Conservation (phyloP, 2,113 vertebrate genomes). For the Pygoscelis antarcticus region DNA sequence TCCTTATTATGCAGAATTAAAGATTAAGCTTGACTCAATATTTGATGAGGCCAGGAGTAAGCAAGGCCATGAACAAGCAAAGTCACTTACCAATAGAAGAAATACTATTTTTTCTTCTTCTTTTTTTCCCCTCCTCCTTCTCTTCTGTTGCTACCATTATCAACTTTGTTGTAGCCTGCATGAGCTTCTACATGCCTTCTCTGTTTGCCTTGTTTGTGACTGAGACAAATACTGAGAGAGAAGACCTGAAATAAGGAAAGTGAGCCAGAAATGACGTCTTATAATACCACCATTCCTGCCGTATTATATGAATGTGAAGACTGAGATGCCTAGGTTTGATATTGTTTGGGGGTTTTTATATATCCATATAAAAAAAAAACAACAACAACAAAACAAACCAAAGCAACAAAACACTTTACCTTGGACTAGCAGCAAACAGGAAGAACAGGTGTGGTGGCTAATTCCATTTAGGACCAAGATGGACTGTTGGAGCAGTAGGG, state of each 20-base stretch:
- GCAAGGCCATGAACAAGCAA: neutral
- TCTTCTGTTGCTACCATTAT: neutral
- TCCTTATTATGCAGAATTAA: neutral
- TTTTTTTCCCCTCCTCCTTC: no score
- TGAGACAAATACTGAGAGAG: neutral
- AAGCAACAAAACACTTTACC: neutral
- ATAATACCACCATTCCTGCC: neutral
- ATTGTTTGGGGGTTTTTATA: no score
- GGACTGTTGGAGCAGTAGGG: neutral
- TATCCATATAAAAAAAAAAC: neutral
- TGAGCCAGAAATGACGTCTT: neutral
- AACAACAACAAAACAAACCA: no score
- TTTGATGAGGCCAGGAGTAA: neutral
- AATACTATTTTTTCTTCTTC: neutral
- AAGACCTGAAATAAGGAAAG: neutral
- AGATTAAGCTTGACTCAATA: neutral
- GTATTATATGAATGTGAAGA: neutral
- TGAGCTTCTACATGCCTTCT: neutral
- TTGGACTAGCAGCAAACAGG: neutral
- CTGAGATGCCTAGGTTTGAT: neutral
- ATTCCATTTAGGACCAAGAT: neutral
- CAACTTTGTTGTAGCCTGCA: neutral
- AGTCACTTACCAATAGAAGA: neutral
- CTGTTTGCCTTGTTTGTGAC: neutral
- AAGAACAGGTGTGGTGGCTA: neutral